A percentile compares a stretch with the other conserved stretches of the same genome.
Evolutionary conservation across 1,140 invertebrate species (phyloP).

Genomic region (Cheumatopsyche charites): DNA sequence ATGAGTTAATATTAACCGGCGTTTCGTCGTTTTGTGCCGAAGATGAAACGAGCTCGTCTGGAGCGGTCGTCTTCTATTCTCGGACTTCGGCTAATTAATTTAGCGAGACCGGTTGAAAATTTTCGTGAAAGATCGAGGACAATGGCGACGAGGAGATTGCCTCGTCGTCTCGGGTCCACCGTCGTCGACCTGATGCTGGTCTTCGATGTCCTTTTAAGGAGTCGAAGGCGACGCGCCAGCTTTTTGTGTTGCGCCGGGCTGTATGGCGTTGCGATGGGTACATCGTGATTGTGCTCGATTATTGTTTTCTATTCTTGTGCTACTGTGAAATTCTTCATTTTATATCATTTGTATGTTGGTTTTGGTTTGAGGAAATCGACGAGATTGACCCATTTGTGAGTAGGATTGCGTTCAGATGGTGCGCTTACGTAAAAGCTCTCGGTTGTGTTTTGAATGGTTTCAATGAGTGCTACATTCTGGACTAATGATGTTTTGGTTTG

Average conservation of each 20-base stretch:
- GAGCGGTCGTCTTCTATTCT: not conserved
- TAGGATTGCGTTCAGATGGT: not conserved
- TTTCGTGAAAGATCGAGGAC: constrained; percentile 13
- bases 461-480: too few relatives aligned
- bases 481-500: too few relatives aligned
- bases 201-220: constrained; percentile 13
- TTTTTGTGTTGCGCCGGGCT: not conserved
- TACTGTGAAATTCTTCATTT: not conserved
- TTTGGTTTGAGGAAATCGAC: not conserved
- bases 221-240: not conserved
- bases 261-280: not conserved
- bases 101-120: not conserved
- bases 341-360: not conserved
- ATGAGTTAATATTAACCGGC: too few relatives aligned
- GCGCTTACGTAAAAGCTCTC: not conserved
- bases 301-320: not conserved
- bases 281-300: not conserved
- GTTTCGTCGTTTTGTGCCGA: too few relatives aligned
- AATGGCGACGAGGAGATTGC: constrained; percentile 11
- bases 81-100: not conserved
- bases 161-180: not conserved
- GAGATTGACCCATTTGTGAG: not conserved
- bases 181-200: not conserved
- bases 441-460: too few relatives aligned
- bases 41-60: too few relatives aligned